phyloP scores from a whole-genome alignment of 2,113 vertebrate genomes.

The Helogale parvula region DNA sequence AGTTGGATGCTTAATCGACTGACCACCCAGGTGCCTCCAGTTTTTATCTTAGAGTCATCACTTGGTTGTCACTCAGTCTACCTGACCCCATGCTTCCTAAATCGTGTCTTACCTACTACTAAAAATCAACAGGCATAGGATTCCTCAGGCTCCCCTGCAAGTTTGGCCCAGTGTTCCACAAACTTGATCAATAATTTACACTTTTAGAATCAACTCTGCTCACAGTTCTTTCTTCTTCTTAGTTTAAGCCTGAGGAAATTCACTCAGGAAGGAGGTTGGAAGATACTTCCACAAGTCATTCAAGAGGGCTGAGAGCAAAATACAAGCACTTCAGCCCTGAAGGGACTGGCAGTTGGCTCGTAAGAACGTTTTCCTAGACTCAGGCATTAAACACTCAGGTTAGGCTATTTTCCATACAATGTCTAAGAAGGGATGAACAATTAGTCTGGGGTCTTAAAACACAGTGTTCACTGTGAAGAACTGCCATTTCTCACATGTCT shows the following conservation, averaged over 20 bases:
- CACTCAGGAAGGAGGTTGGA: neutral
- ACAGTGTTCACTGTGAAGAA: neutral
- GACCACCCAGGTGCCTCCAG: no score
- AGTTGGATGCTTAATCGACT: no score
- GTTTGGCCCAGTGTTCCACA: neutral
- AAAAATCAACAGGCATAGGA: neutral
- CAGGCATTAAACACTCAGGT: neutral
- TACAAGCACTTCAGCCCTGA: neutral
- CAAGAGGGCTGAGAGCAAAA: neutral
- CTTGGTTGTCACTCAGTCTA: neutral
- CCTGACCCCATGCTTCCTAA: neutral
- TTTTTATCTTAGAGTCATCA: neutral
- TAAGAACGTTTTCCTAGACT: neutral
- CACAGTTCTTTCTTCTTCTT: conserved; percentile 16
- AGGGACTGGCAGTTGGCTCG: neutral
- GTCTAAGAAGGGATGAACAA: neutral
- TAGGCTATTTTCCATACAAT: conserved; percentile 31
- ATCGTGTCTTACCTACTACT: neutral
- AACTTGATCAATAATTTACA: neutral
- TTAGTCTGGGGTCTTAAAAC: neutral
- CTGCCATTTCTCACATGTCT: neutral
- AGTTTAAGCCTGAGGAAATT: conserved; percentile 1
- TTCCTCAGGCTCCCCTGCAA: neutral
- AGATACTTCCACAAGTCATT: neutral
- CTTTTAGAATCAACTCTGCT: neutral